Conservation (phyloP, 1,140 invertebrate genomes). For the Drosophila tropicalis region DNA sequence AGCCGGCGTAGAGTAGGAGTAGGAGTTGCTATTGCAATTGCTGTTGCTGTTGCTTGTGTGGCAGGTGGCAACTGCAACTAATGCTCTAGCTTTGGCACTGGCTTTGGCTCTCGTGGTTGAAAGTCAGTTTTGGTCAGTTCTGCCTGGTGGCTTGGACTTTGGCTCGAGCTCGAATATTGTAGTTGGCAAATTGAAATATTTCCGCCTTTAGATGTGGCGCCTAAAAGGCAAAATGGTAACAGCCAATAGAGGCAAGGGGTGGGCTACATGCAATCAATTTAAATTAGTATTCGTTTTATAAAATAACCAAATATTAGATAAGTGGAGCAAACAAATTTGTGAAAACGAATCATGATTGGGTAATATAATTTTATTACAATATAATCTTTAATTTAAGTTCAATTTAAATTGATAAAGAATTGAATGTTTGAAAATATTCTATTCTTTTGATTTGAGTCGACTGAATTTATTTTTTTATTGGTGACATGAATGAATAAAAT, state of each 20-base stretch:
- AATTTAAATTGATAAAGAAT: no score
- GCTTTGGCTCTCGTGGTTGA: not conserved
- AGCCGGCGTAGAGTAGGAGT: constrained; percentile 9
- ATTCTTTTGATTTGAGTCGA: no score
- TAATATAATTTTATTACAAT: no score
- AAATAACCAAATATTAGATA: constrained; percentile 9
- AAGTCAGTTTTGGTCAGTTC: constrained; percentile 11
- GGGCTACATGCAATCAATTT: constrained; percentile 6
- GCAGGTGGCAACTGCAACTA: constrained; percentile 58
- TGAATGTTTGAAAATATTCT: no score
- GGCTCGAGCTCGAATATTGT: constrained; percentile 21
- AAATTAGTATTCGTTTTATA: constrained; percentile 8
- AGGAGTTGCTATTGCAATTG: constrained; percentile 9
- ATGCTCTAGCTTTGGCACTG: constrained; percentile 38
- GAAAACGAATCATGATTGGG: no score
- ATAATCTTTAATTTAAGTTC: no score
- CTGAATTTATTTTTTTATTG: no score
- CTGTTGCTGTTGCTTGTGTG: constrained; percentile 4
- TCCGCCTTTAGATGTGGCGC: constrained; percentile 16
- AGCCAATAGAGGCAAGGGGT: not conserved
- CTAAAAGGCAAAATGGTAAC: not conserved
- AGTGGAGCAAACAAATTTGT: constrained; percentile 1
- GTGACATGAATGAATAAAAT: no score
- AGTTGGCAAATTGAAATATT: constrained; percentile 20
- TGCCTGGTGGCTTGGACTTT: constrained; percentile 47